A percentile compares a stretch with the other conserved stretches of the same genome.
phyloP scores from a whole-genome alignment of 2,888 invertebrate genomes.

The Ametastegia equiseti region DNA sequence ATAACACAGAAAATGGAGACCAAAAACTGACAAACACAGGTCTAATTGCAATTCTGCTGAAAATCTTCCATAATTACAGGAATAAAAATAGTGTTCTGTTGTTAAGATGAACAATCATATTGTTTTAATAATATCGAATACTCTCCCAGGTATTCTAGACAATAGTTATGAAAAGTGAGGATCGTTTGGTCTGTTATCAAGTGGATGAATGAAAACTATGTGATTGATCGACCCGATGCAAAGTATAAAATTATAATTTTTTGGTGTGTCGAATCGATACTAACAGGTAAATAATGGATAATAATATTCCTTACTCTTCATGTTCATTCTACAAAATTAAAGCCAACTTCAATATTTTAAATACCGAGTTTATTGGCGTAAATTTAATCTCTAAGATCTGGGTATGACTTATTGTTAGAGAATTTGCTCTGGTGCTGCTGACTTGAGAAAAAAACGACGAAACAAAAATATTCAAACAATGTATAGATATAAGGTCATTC shows the following conservation, averaged over 20 bases:
- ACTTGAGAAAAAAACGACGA: background rate
- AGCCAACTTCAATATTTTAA: background rate
- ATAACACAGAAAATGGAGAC: background rate
- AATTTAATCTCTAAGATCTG: background rate
- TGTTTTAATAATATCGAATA: background rate
- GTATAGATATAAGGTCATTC: background rate
- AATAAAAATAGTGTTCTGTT: background rate
- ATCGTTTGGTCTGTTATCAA: background rate
- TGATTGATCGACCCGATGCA: background rate
- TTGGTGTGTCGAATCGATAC: background rate
- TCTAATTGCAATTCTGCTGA: background rate
- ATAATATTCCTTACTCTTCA: background rate
- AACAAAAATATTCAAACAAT: background rate
- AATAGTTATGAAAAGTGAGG: background rate
- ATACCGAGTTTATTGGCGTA: background rate
- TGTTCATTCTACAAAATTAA: background rate
- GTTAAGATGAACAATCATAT: background rate
- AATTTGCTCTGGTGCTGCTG: background rate
- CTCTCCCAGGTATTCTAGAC: background rate
- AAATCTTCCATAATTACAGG: background rate
- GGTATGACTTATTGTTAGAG: background rate
- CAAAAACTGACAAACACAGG: background rate
- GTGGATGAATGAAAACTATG: background rate
- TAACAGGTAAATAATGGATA: background rate
- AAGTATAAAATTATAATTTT: background rate